Conservation (phyloP, 2,113 vertebrate genomes). For the Albula glossodonta region DNA sequence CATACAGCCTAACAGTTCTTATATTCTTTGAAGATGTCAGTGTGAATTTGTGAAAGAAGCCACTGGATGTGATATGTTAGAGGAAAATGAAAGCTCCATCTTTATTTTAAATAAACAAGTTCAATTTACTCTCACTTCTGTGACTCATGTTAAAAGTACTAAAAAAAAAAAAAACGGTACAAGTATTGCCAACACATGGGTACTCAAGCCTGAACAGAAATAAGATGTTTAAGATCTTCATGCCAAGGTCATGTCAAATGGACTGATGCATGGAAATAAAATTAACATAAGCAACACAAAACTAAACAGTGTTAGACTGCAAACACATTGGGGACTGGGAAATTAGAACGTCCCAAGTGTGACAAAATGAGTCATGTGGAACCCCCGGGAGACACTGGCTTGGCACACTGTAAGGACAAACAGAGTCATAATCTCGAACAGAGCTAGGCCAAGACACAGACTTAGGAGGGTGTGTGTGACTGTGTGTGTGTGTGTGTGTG, state of each 20-base stretch:
- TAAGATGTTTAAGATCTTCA: background rate
- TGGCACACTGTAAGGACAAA: background rate
- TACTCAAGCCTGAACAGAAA: background rate
- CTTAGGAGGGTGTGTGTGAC: background rate
- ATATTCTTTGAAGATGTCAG: no score
- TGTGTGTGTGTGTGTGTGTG: background rate
- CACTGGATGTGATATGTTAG: background rate
- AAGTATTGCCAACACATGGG: background rate
- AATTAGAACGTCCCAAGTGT: background rate
- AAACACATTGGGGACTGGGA: background rate
- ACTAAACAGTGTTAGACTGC: background rate
- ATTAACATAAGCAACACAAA: background rate
- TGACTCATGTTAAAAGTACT: background rate
- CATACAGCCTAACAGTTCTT: background rate
- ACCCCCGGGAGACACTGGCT: background rate
- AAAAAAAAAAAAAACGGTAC: background rate
- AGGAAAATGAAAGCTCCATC: background rate
- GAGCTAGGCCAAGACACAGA: background rate
- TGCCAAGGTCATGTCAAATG: background rate
- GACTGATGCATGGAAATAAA: background rate
- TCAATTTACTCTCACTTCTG: background rate
- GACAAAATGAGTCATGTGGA: background rate
- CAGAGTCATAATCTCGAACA: background rate
- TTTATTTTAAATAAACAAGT: background rate
- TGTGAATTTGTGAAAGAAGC: background rate